Percentiles rank a stretch among this genome's conserved stretches.
Evolutionary conservation across 2,113 vertebrate genomes (phyloP).

Genomic region (Otus sunia): DNA sequence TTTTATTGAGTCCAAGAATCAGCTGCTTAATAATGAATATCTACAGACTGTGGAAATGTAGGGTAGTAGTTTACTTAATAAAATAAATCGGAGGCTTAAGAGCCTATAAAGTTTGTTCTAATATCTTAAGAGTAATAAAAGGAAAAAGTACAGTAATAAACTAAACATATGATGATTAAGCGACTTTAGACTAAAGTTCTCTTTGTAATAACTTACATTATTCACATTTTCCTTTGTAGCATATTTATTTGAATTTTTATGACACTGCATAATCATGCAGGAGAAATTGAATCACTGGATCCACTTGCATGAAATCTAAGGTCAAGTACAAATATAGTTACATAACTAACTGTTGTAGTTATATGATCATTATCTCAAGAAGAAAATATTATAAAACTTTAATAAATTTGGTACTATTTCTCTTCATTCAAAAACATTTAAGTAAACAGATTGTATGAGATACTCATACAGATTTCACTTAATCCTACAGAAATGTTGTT

Average conservation of each 20-base stretch:
- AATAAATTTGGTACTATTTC: not conserved
- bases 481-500: not conserved
- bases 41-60: not conserved
- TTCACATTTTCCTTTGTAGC: slow-evolving; percentile 13
- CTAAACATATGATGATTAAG: slow-evolving; percentile 21
- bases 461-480: not conserved
- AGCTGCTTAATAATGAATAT: not conserved
- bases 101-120: slow-evolving; percentile 2
- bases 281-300: slow-evolving; percentile 38
- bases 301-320: not conserved
- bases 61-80: not conserved
- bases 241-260: slow-evolving; percentile 49
- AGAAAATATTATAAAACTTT: not conserved
- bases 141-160: slow-evolving; percentile 11
- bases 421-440: not conserved
- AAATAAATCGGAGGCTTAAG: slow-evolving; percentile 22
- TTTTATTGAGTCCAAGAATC: not conserved
- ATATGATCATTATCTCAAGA: not conserved
- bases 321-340: slow-evolving; percentile 11
- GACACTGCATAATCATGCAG: not conserved
- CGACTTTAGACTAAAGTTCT: not conserved
- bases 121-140: slow-evolving; percentile 38
- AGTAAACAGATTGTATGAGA: not conserved
- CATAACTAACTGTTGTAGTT: not conserved
- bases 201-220: slow-evolving; percentile 11